Evolutionary conservation across 1,140 invertebrate genomes (phyloP).

Genomic region (Eubasilissa regina): DNA sequence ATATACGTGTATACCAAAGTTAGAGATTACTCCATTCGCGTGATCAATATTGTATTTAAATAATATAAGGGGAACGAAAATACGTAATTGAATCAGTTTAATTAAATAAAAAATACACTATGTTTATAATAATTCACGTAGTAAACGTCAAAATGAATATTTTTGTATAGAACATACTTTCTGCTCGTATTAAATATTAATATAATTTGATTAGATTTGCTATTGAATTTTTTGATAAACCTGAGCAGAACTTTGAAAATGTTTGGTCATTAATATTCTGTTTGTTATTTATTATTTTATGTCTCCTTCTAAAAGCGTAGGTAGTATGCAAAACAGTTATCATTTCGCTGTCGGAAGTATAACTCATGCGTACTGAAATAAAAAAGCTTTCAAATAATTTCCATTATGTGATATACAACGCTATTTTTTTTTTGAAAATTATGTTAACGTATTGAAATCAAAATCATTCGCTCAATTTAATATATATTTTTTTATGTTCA

Average conservation of each 20-base stretch:
- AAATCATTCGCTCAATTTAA: no score
- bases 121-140: constrained; percentile 52
- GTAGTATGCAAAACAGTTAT: constrained; percentile 13
- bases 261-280: constrained; percentile 23
- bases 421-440: no score
- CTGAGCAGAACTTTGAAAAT: constrained; percentile 10
- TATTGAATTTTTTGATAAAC: constrained; percentile 16
- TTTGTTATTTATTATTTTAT: constrained; percentile 41
- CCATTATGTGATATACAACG: no score
- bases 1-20: constrained; percentile 59
- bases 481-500: no score
- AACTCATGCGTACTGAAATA: not conserved
- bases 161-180: constrained; percentile 60
- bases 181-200: constrained; percentile 36
- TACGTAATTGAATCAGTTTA: constrained; percentile 68
- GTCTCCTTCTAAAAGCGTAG: not conserved
- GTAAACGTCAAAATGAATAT: constrained; percentile 57
- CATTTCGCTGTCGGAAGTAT: constrained; percentile 5
- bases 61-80: constrained; percentile 68
- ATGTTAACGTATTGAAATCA: no score
- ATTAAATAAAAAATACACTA: constrained; percentile 48
- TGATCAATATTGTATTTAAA: constrained; percentile 57
- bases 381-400: not conserved
- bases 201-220: constrained; percentile 25
- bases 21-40: constrained; percentile 54